phyloP scores from a whole-genome alignment of 2,797 vertebrate species.

The Schizopygopsis pylzovi region DNA sequence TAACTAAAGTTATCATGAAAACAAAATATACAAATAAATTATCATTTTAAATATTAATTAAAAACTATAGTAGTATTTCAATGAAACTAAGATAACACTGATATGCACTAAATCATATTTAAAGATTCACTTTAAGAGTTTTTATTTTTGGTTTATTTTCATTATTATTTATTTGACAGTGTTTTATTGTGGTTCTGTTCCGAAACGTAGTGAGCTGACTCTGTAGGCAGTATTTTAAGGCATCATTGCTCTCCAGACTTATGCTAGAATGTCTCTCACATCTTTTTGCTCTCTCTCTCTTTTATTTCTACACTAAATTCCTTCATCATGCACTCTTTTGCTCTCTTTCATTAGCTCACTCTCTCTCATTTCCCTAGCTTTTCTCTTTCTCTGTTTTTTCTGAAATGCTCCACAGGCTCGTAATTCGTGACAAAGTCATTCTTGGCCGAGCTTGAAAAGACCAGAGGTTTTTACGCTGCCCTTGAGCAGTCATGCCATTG shows the following conservation, averaged over 20 bases:
- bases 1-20: not conserved
- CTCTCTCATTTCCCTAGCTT: conserved; percentile 15
- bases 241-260: not conserved
- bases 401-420: conserved; percentile 43
- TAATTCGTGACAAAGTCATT: conserved; percentile 79
- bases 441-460: conserved; percentile 83
- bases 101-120: not conserved
- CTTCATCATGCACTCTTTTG: conserved; percentile 1
- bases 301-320: not conserved
- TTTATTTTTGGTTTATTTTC: not conserved
- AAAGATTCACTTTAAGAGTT: not conserved
- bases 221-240: not conserved
- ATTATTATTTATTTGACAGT: not conserved
- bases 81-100: not conserved
- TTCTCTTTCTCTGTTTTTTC: conserved; percentile 17
- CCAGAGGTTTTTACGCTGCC: conserved; percentile 67
- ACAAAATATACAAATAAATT: not conserved
- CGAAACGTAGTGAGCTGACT: not conserved
- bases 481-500: conserved; percentile 72
- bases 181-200: not conserved
- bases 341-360: conserved; percentile 18
- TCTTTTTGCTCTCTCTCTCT: not conserved
- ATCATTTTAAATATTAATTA: not conserved
- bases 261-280: not conserved
- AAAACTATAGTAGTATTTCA: not conserved